Percentiles rank a stretch among this genome's conserved stretches.
phyloP scores from a whole-genome alignment of 1,140 invertebrate genomes.

The Drosophila simulans region DNA sequence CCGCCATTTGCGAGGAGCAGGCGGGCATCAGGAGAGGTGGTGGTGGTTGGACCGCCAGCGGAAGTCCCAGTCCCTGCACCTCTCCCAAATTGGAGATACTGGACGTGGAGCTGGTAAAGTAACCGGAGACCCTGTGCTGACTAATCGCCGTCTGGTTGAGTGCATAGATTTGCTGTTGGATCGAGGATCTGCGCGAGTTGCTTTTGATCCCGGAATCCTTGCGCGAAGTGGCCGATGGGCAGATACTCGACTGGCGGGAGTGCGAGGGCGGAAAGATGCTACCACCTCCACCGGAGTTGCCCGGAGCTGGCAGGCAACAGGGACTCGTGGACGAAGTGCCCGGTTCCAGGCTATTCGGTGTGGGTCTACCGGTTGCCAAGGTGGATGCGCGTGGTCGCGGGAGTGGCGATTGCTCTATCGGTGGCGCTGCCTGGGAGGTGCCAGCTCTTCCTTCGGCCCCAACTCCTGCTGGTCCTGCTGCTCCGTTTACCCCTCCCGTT shows the following conservation, averaged over 20 bases:
- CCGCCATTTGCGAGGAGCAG: slow-evolving; percentile 82
- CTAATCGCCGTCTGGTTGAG: slow-evolving; percentile 89
- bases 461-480: slow-evolving; percentile 42
- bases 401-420: slow-evolving; percentile 84
- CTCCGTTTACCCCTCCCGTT: slow-evolving; percentile 50
- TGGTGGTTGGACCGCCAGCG: slow-evolving; percentile 32
- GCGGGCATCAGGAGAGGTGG: slow-evolving; percentile 25
- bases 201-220: slow-evolving; percentile 95
- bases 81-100: slow-evolving; percentile 86
- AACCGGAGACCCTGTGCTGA: slow-evolving; percentile 92
- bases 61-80: slow-evolving; percentile 13
- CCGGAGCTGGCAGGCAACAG: slow-evolving; percentile 37
- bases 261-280: slow-evolving; percentile 39
- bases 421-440: slow-evolving; percentile 11
- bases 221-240: slow-evolving; percentile 91
- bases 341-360: slow-evolving; percentile 29
- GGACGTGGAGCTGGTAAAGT: slow-evolving; percentile 92
- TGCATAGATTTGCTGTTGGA: slow-evolving; percentile 90
- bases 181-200: slow-evolving; percentile 92
- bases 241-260: slow-evolving; percentile 86
- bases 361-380: slow-evolving; percentile 56
- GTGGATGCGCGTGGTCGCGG: slow-evolving; percentile 87
- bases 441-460: slow-evolving; percentile 1
- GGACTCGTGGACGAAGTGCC: slow-evolving; percentile 27
- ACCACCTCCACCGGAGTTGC: not conserved